A percentile compares a stretch with the other conserved stretches of the same genome.
Conservation (phyloP, 2,888 invertebrate genomes). For the Uloborus plumipes region DNA sequence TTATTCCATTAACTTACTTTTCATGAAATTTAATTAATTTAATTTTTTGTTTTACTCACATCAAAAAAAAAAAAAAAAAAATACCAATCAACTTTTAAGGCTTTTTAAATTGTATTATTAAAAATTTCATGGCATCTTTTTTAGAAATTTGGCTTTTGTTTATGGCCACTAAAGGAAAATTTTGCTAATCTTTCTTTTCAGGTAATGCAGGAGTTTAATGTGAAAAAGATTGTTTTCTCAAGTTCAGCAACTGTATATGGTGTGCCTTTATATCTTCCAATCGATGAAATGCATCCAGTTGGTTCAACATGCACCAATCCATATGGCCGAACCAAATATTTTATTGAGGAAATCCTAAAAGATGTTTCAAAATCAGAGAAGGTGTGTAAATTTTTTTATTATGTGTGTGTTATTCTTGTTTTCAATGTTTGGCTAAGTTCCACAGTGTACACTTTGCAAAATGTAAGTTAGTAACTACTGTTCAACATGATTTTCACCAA, state of each 20-base stretch:
- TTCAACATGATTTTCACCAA: too few species aligned
- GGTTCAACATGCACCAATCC: constrained; percentile 87
- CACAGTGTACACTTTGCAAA: neutral
- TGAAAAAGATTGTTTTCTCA: constrained; percentile 85
- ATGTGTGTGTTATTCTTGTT: neutral
- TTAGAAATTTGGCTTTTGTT: too few species aligned
- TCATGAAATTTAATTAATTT: too few species aligned
- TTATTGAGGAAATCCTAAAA: constrained; percentile 93
- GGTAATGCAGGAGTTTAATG: constrained; percentile 83
- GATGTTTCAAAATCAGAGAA: constrained; percentile 85
- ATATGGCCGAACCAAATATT: constrained; percentile 93
- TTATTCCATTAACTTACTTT: too few species aligned
- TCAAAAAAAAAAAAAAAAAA: too few species aligned
- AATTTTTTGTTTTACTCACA: too few species aligned
- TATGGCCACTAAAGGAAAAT: too few species aligned
- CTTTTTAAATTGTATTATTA: too few species aligned
- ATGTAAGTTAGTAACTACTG: too few species aligned
- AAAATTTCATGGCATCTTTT: too few species aligned
- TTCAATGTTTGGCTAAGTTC: neutral
- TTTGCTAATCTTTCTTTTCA: constrained; percentile 69
- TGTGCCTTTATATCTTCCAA: constrained; percentile 83
- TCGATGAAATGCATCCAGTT: constrained; percentile 86
- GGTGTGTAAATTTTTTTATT: constrained; percentile 73
- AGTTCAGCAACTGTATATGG: constrained; percentile 97
- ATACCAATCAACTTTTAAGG: too few species aligned